A percentile compares a stretch with the other conserved stretches of the same genome.
Evolutionary conservation across 2,888 invertebrate genomes (phyloP).

Genomic region (Xanthia icteritia): DNA sequence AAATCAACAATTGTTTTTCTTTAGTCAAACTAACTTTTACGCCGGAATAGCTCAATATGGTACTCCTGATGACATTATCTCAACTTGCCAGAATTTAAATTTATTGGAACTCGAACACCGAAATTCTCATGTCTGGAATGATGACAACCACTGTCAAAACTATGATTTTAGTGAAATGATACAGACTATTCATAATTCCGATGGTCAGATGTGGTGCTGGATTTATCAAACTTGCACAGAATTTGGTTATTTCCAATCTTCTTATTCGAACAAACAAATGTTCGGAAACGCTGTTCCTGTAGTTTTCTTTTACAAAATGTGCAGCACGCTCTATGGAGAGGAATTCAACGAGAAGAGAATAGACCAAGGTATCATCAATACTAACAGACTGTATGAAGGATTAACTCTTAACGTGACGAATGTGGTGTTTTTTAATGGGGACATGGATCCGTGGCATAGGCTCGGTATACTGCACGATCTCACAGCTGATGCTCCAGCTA

Average conservation of each 20-base stretch:
- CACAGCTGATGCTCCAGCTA: conserved; percentile 79
- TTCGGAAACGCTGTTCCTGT: conserved; percentile 88
- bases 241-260: conserved; percentile 93
- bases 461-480: conserved; percentile 86
- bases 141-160: conserved; percentile 66
- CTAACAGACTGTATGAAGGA: conserved; percentile 88
- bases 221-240: conserved; percentile 94
- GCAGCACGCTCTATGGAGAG: conserved; percentile 82
- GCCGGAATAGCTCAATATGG: conserved; percentile 79
- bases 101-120: conserved; percentile 52
- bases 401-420: conserved; percentile 85
- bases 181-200: too few relatives aligned
- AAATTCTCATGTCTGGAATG: conserved; percentile 60
- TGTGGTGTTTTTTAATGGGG: conserved; percentile 90
- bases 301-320: conserved; percentile 81
- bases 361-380: conserved; percentile 77
- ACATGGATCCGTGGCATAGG: conserved; percentile 90
- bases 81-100: not conserved
- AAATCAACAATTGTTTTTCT: conserved; percentile 79
- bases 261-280: conserved; percentile 89
- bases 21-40: conserved; percentile 66
- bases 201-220: not conserved
- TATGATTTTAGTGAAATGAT: conserved; percentile 58
- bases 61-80: conserved; percentile 36
- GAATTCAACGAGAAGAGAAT: conserved; percentile 77